Conservation (phyloP, 2,797 vertebrate species). For the Sebastes minor region DNA sequence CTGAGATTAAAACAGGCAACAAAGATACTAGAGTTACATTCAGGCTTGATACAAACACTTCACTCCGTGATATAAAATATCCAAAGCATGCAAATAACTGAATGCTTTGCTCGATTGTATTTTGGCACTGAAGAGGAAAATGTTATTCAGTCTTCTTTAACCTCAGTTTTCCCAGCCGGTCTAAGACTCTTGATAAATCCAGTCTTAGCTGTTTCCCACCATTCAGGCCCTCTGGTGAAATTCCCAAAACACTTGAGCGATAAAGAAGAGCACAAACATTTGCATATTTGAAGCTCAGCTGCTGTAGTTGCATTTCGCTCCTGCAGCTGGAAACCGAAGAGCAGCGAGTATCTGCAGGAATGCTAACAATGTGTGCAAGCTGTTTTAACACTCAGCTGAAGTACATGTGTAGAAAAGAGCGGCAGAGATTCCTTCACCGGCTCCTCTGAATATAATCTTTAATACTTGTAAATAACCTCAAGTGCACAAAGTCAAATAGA, state of each 20-base stretch:
- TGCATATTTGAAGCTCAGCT: neutral
- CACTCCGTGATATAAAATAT: neutral
- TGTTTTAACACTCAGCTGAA: constrained; percentile 21
- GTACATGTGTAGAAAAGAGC: constrained; percentile 10
- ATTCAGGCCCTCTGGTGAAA: neutral
- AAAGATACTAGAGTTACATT: neutral
- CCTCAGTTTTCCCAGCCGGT: neutral
- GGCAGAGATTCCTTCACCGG: neutral
- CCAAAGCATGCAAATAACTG: neutral
- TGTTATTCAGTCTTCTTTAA: neutral
- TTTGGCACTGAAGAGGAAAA: neutral
- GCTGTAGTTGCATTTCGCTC: neutral
- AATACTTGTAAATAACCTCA: neutral
- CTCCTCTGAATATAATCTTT: neutral
- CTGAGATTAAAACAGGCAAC: neutral
- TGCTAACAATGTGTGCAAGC: constrained; percentile 39
- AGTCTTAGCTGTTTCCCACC: neutral
- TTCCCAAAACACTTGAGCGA: neutral
- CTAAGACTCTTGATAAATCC: neutral
- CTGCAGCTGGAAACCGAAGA: neutral
- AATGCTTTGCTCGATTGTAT: neutral
- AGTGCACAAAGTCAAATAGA: neutral
- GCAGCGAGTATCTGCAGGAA: constrained; percentile 28
- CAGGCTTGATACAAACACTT: neutral
- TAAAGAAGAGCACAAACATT: neutral